Percentiles rank a stretch among this genome's conserved stretches.
Evolutionary conservation across 92 coral and sea anemone genomes (phyloP).

Genomic region (Paramuricea clavata): DNA sequence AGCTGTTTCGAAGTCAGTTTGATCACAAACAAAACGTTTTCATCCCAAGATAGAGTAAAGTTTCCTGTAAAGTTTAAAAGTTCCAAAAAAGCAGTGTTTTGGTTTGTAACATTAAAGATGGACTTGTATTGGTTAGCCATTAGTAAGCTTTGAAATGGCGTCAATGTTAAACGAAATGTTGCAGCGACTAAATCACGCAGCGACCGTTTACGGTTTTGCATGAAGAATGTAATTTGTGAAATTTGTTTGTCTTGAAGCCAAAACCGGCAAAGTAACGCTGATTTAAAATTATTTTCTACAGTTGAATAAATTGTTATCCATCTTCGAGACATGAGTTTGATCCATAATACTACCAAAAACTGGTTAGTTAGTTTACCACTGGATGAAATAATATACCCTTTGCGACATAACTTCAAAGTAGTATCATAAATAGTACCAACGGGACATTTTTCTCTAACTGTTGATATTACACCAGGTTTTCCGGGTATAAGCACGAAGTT

Average conservation of each 20-base stretch:
- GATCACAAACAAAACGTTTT: background rate
- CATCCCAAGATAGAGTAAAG: background rate
- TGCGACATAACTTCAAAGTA: background rate
- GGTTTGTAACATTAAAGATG: background rate
- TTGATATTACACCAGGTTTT: no score
- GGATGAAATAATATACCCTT: background rate
- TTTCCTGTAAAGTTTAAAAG: background rate
- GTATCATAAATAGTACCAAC: background rate
- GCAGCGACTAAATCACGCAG: background rate
- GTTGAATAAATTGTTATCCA: background rate
- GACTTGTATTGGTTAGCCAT: background rate
- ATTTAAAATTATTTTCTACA: background rate
- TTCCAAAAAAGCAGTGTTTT: background rate
- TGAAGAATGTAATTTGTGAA: background rate
- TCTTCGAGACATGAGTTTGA: background rate
- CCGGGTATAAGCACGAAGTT: no score
- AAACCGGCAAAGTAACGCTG: background rate
- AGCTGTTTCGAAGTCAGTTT: background rate
- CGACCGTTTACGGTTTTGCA: no score
- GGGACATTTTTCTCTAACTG: no score
- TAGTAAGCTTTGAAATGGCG: background rate
- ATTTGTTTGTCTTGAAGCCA: background rate
- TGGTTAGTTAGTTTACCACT: background rate
- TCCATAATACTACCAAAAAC: background rate
- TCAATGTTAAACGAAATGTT: slow-evolving; percentile 1